Evolutionary conservation across 2,113 vertebrate species (phyloP).

Genomic region (Brachypodius melanocephalos): DNA sequence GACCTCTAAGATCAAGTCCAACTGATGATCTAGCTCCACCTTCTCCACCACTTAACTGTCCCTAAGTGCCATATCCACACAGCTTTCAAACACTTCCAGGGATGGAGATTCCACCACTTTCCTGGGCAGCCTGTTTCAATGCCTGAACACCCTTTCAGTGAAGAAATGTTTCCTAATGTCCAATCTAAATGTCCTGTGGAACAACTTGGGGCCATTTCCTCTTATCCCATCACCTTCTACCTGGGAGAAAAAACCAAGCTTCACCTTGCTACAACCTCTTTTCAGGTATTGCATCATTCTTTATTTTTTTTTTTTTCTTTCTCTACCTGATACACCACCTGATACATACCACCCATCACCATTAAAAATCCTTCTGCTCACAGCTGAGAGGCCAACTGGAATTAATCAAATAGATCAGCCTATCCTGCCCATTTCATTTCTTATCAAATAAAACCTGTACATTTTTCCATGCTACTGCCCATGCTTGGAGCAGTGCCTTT

Average conservation of each 20-base stretch:
- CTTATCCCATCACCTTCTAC: neutral
- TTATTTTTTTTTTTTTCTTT: neutral
- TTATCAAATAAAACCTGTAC: neutral
- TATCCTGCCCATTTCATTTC: neutral
- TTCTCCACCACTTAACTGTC: neutral
- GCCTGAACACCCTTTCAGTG: neutral
- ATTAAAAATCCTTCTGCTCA: neutral
- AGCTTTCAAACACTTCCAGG: neutral
- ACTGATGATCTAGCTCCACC: neutral
- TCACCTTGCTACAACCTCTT: neutral
- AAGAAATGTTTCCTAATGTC: neutral
- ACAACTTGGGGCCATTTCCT: neutral
- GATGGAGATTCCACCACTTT: neutral
- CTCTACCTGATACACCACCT: neutral
- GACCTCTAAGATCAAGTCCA: accelerated
- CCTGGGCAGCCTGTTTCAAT: neutral
- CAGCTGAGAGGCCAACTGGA: neutral
- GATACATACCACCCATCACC: neutral
- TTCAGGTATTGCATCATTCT: neutral
- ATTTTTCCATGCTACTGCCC: neutral
- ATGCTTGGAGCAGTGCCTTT: neutral
- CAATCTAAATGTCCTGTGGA: neutral
- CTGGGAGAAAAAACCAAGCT: neutral
- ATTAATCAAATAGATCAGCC: neutral
- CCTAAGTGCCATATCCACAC: too few relatives aligned